Conservation (phyloP, 2,113 vertebrate genomes). For the Gymnogyps californianus region DNA sequence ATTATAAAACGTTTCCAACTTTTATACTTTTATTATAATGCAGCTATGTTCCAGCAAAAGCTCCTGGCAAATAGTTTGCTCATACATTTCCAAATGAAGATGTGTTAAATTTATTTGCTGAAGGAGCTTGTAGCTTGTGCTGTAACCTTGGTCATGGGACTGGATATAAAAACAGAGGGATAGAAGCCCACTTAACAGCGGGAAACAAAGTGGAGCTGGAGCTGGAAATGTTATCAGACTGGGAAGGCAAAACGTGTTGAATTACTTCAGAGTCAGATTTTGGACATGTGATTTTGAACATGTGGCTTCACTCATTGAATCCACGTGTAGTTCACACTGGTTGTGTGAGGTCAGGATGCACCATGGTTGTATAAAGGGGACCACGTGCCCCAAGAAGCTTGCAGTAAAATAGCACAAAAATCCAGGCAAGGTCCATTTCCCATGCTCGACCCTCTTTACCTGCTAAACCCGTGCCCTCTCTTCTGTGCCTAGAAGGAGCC, state of each 20-base stretch:
- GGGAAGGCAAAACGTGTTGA: background rate
- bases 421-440: background rate
- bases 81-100: conserved; percentile 57
- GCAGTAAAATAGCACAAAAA: background rate
- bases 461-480: background rate
- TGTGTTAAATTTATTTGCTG: conserved; percentile 67
- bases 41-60: conserved; percentile 34
- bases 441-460: rapidly evolving
- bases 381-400: background rate
- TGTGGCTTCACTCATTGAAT: background rate
- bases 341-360: background rate
- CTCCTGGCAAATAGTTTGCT: conserved; percentile 56
- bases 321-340: background rate
- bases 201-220: conserved; percentile 31
- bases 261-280: conserved; percentile 21
- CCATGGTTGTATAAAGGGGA: background rate
- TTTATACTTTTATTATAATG: conserved; percentile 41
- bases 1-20: conserved; percentile 55
- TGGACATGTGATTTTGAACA: background rate
- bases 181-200: background rate
- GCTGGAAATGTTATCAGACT: conserved; percentile 51
- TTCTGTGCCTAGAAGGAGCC: background rate
- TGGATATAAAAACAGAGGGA: conserved; percentile 29
- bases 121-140: conserved; percentile 20
- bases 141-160: conserved; percentile 51